phyloP scores from a whole-genome alignment of 2,888 invertebrate species.

The Callimorpha dominula region DNA sequence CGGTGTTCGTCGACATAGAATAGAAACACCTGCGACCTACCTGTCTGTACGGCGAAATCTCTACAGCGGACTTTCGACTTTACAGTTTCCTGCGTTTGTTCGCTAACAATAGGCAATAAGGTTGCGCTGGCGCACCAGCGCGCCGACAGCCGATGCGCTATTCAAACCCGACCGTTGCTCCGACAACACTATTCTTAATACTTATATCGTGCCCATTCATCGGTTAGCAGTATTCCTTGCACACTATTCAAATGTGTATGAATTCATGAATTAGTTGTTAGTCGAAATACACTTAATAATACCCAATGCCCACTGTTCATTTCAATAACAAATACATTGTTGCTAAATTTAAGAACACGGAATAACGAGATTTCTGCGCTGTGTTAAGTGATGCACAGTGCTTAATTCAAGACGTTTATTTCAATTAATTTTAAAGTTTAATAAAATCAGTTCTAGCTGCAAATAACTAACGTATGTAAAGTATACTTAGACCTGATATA shows the following conservation, averaged over 20 bases:
- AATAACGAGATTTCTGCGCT: constrained; percentile 13
- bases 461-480: neutral
- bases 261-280: constrained; percentile 34
- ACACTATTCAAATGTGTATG: constrained; percentile 35
- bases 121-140: constrained; percentile 64
- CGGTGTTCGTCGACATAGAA: constrained; percentile 54
- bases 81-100: constrained; percentile 86
- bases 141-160: constrained; percentile 73
- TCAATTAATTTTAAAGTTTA: neutral
- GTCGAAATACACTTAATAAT: constrained; percentile 47
- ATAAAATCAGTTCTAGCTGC: neutral
- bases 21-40: constrained; percentile 83
- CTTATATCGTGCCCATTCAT: constrained; percentile 65
- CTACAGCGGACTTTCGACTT: constrained; percentile 81
- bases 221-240: constrained; percentile 43
- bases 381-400: neutral
- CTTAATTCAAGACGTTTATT: neutral
- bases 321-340: constrained; percentile 39
- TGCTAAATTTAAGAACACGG: constrained; percentile 26
- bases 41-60: constrained; percentile 80
- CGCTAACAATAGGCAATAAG: constrained; percentile 82
- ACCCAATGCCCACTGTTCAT: constrained; percentile 36
- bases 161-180: constrained; percentile 69
- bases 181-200: constrained; percentile 64
- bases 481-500: neutral